Evolutionary conservation across 2,797 vertebrate genomes (phyloP), one percentile per base, ranked within the genome.

Genomic region (Macropus fuliginosus): DNA sequence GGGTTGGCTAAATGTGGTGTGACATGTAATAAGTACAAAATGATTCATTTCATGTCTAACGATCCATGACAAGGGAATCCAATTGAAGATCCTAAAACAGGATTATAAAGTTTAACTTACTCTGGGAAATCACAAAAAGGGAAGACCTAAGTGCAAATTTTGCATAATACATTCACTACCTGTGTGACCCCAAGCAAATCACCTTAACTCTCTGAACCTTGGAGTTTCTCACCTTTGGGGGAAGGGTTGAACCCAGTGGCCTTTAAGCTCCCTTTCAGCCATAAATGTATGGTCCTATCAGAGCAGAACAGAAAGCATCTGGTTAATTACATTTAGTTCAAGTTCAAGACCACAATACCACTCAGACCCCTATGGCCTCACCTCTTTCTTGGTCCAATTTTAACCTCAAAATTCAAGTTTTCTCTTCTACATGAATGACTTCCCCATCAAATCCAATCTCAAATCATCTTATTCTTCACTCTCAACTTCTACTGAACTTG

Each of bases 1-100:
- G 62, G 13, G 13, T 18, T n/a, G 34, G 13, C 5, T n/a, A n/a
- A 66, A n/a, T 14, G 13, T 66, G 14, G 4, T n/a, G 14, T 66
- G 62, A n/a, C 31, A n/a, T 66, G 34, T 66, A n/a, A 16, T 16
- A n/a, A n/a, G 62, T 27, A 94, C 94, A 90, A 92, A 66, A 66
- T 66, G 62, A 96, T 98, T 98, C 98, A 98, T 96, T 98, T 97
- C 95, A 96, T 97, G 91, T 97, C 95, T 97, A 97, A 8, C 96
- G 95, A 95, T 97, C 93, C 98, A 97, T 97, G 94, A 98, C 95
- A 96, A 97, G 97, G 97, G 93, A 96, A 98, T 98, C 98, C 91
- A 95, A 18, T 98, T 97, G 96, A 97, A 98, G 98, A 97, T 96
- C 97, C 95, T 96, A 97, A 92, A 96, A 90, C 94, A 96, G 96